phyloP scores from a whole-genome alignment of 2,888 invertebrate genomes.

The Agrochola litura region DNA sequence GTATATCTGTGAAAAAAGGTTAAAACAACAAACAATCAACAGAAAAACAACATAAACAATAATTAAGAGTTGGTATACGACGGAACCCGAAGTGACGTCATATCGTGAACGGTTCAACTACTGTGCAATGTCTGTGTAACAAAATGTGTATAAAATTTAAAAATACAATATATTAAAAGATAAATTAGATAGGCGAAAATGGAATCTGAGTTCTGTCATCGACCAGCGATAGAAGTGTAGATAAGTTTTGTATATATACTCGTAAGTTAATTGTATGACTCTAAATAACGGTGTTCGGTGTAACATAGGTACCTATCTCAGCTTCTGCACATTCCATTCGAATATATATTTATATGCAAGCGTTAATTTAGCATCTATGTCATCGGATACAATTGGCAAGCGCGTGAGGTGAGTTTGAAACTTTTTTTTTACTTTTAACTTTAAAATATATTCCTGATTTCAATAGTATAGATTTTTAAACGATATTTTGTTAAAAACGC shows the following conservation, averaged over 20 bases:
- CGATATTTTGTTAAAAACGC: constrained; percentile 16
- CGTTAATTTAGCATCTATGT: constrained; percentile 85
- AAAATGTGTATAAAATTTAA: constrained; percentile 83
- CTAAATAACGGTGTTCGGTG: constrained; percentile 89
- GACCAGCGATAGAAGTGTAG: constrained; percentile 86
- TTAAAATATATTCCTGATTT: constrained; percentile 18
- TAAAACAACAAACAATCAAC: constrained; percentile 11
- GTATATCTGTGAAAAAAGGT: neutral
- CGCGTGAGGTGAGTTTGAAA: constrained; percentile 71
- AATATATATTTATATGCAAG: constrained; percentile 89
- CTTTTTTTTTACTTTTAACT: constrained; percentile 5
- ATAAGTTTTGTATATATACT: constrained; percentile 87
- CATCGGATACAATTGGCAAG: constrained; percentile 74
- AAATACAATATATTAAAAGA: constrained; percentile 65
- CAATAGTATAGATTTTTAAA: neutral
- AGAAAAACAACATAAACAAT: constrained; percentile 16
- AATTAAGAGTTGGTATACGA: constrained; percentile 76
- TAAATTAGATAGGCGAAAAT: constrained; percentile 86
- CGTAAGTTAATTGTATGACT: constrained; percentile 81
- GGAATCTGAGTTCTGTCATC: constrained; percentile 86
- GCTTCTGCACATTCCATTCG: constrained; percentile 86
- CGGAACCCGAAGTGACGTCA: constrained; percentile 76
- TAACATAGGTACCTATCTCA: constrained; percentile 89
- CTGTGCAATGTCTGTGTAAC: constrained; percentile 88
- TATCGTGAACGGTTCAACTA: constrained; percentile 85